A percentile compares a stretch with the other conserved stretches of the same genome.
These are phyloP conservation scores for Jacana jacana DNA, from an alignment of 2,113 vertebrate species.

Conservation along the genomic window DNA sequence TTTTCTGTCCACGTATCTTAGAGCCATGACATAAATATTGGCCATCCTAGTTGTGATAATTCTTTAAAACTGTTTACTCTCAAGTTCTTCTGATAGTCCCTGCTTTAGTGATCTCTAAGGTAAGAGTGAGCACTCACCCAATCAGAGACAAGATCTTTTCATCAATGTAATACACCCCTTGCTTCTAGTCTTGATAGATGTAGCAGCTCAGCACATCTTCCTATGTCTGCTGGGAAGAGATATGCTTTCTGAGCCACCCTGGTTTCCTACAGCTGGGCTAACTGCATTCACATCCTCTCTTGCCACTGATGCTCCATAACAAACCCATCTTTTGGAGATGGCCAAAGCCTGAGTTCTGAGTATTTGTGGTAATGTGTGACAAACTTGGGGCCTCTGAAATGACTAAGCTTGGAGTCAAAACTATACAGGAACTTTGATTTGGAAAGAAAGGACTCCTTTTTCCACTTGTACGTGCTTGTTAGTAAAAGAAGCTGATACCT, in stretches of 20 bases:
- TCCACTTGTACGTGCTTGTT: background rate
- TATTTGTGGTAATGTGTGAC: background rate
- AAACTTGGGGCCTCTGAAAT: background rate
- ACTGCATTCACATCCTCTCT: background rate
- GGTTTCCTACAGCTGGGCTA: background rate
- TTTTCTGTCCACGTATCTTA: background rate
- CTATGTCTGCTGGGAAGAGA: background rate
- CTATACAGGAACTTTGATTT: background rate
- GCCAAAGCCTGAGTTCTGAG: background rate
- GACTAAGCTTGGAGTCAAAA: background rate
- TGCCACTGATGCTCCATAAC: background rate
- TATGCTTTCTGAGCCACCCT: background rate
- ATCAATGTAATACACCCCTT: background rate
- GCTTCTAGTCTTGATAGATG: background rate
- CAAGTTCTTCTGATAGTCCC: background rate
- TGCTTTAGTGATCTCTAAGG: background rate
- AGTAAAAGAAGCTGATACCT: background rate
- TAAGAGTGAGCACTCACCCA: background rate
- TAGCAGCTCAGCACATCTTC: background rate
- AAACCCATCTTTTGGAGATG: background rate
- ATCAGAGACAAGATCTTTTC: background rate
- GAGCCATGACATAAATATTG: background rate
- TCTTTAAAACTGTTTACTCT: background rate
- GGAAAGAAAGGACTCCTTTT: background rate
- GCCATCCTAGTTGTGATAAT: background rate